These are phyloP conservation scores for Griposia aprilina DNA, from an alignment of 2,888 invertebrate species.

Conservation along the genomic window DNA sequence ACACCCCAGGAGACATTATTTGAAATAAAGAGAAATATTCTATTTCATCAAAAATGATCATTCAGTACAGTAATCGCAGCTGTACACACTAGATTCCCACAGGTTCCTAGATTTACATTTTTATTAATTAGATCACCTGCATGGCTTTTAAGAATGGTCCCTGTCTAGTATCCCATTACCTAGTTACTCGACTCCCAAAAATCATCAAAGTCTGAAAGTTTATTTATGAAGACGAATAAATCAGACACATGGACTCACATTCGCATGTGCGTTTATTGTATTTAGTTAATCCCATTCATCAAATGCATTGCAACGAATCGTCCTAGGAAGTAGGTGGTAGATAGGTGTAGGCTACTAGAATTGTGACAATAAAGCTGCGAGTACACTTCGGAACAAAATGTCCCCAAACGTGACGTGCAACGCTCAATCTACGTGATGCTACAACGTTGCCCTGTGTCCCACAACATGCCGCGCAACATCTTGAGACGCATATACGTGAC, in stretches of 20 bases:
- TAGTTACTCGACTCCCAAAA: background rate
- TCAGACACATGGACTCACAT: too few species aligned
- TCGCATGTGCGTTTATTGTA: background rate
- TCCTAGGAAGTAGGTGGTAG: slow-evolving; percentile 1
- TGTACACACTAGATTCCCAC: background rate
- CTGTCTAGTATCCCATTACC: background rate
- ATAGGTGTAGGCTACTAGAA: background rate
- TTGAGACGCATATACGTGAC: too few species aligned
- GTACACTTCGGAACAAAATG: too few species aligned
- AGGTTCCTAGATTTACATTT: too few species aligned
- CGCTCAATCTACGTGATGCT: too few species aligned
- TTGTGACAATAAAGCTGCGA: background rate
- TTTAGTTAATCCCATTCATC: background rate
- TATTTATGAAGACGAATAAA: background rate
- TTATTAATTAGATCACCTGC: too few species aligned
- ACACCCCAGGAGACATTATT: background rate
- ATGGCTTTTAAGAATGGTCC: background rate
- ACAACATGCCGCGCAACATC: too few species aligned
- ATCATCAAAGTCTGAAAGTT: background rate
- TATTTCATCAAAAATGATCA: background rate
- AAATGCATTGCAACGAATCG: slow-evolving; percentile 10
- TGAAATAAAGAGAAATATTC: background rate
- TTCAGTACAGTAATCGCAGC: background rate
- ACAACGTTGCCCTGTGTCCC: too few species aligned
- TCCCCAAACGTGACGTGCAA: too few species aligned